Percentiles rank a stretch among this genome's conserved stretches.
phyloP scores from a whole-genome alignment of 2,797 vertebrate species.

The Hypotaenidia okinawae region DNA sequence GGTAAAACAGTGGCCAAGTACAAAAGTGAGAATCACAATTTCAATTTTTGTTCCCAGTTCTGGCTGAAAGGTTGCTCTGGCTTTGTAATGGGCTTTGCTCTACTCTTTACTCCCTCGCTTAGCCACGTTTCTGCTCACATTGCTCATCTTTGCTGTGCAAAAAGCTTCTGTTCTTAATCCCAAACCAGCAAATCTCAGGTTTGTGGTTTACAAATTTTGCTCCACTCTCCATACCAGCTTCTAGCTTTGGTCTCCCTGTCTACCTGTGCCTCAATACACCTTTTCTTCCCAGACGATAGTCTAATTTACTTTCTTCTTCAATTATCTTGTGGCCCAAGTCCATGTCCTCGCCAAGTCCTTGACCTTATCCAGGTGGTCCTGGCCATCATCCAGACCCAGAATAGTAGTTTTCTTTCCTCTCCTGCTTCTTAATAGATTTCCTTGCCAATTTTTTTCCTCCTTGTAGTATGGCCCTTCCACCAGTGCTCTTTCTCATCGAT shows the following conservation, averaged over 20 bases:
- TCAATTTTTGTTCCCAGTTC: background rate
- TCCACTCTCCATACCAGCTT: background rate
- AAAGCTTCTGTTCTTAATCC: background rate
- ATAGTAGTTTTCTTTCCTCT: background rate
- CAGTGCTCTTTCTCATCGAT: background rate
- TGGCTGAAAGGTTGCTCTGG: background rate
- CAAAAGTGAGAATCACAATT: background rate
- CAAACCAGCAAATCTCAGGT: background rate
- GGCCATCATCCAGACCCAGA: background rate
- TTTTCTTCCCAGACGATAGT: background rate
- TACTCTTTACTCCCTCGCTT: background rate
- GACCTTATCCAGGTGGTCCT: background rate
- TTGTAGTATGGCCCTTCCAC: background rate
- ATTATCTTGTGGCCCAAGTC: background rate
- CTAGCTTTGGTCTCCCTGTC: background rate
- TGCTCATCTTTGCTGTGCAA: background rate
- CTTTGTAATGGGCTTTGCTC: background rate
- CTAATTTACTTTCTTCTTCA: background rate
- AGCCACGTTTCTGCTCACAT: background rate
- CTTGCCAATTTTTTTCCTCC: background rate
- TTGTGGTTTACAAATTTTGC: background rate
- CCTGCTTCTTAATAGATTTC: background rate
- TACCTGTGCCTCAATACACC: background rate
- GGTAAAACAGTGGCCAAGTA: background rate
- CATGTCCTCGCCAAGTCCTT: rapidly evolving